Evolutionary conservation across 2,888 invertebrate genomes (phyloP).

Genomic region (Drosophila eohydei): DNA sequence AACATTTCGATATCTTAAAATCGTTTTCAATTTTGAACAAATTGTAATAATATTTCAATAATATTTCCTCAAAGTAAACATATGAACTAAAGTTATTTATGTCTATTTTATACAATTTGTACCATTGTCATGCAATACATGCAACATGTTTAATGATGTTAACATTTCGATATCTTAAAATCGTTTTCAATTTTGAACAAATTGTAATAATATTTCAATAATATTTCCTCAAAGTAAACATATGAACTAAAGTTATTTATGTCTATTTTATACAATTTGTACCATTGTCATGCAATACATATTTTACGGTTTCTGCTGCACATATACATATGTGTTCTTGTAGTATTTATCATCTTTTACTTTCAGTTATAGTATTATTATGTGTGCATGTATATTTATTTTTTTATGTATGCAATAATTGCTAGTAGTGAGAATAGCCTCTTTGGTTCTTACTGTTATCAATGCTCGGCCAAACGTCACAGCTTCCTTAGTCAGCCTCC

Average conservation of each 20-base stretch:
- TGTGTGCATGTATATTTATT: background rate
- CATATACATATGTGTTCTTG: background rate
- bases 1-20: background rate
- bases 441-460: slow-evolving; percentile 33
- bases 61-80: background rate
- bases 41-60: background rate
- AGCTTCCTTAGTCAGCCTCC: slow-evolving; percentile 27
- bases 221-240: background rate
- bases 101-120: too few species aligned
- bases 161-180: background rate
- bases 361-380: slow-evolving; percentile 2
- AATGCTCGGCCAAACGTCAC: slow-evolving; percentile 20
- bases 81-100: background rate
- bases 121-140: background rate
- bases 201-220: background rate
- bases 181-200: background rate
- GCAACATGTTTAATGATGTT: too few species aligned
- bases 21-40: background rate
- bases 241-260: background rate
- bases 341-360: slow-evolving; percentile 13
- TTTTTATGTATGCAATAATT: background rate
- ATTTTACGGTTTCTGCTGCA: background rate
- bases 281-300: background rate
- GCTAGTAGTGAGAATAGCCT: slow-evolving; percentile 1
- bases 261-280: too few species aligned